These are phyloP conservation scores for Drosophila meridiana DNA, from an alignment of 2,888 invertebrate genomes.

Conservation along the genomic window DNA sequence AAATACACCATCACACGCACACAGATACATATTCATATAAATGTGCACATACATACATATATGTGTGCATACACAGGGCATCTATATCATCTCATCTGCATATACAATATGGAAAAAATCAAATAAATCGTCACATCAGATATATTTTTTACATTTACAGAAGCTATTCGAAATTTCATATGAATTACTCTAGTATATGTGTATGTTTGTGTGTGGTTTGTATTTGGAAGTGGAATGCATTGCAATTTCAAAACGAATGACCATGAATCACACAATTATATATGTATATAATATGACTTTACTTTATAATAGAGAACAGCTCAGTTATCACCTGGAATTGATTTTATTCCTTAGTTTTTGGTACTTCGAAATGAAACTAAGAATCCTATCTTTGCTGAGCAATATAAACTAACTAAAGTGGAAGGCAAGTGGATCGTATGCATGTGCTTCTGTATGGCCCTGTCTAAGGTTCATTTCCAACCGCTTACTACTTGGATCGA, in stretches of 20 bases:
- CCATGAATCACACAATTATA: conserved; percentile 23
- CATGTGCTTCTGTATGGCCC: no score
- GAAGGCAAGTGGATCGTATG: not conserved
- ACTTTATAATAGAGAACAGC: not conserved
- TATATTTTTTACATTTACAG: conserved; percentile 24
- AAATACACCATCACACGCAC: conserved; percentile 26
- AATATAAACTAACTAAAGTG: not conserved
- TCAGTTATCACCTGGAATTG: not conserved
- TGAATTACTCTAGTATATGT: conserved; percentile 27
- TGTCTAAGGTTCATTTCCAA: not conserved
- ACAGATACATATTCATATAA: not conserved
- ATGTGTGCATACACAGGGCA: not conserved
- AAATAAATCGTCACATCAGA: conserved; percentile 39
- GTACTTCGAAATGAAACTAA: not conserved
- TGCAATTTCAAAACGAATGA: conserved; percentile 43
- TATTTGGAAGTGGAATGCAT: conserved; percentile 29
- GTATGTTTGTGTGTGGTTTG: conserved; percentile 8
- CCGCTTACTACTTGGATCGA: no score
- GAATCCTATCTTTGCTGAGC: not conserved
- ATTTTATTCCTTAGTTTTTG: not conserved
- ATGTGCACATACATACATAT: not conserved
- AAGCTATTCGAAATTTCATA: conserved; percentile 29
- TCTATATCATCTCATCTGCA: conserved; percentile 9
- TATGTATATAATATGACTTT: not conserved
- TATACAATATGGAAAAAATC: conserved; percentile 21